Evolutionary conservation across 2,888 invertebrate species (phyloP), one percentile per base, ranked within the genome.

Genomic region (Schizotus pectinicornis): DNA sequence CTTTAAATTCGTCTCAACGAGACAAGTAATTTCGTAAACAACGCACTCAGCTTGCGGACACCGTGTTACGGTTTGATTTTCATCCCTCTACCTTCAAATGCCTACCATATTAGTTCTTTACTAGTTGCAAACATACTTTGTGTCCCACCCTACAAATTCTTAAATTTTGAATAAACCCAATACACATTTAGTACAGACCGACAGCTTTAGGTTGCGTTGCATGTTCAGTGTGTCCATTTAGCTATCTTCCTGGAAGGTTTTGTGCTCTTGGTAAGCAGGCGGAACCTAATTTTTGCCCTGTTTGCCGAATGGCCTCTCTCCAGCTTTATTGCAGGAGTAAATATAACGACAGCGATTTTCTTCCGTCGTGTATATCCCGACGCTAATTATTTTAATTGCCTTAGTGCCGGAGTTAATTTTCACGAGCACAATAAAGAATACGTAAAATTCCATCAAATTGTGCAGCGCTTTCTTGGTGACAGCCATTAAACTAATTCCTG

Each of bases 361-460:
- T 35, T 35, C 8, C 5, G 8, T 11, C 30, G 22, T 33, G 34
- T 51, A 56, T 54, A 56, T 58, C 57, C 53, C 51, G 38, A 52
- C 13, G 49, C 52, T 59, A 65, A 65, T 65, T 64, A 61, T 55
- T 57, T 61, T 57, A 62, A 65, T 56, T 56, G 56, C 53, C 51
- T 51, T 54, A 46, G 53, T 55, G 59, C 53, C 48, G 49, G 51
- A 62, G 64, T 65, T 63, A 65, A 65, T 65, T 65, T 61, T 53
- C 59, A 61, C 62, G 61, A 54, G 52, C 38, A 42, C 59, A 61
- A 64, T 64, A 64, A 64, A 66, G 66, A 66, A 66, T 58, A 61
- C 62, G 64, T 66, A 66, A 66, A 66, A 58, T 64, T 63, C 59
- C 59, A 56, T 62, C 64, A 60, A 62, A 58, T 65, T 61, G 51